These are phyloP conservation scores for Microctenopoma lineatum DNA, from an alignment of 2,797 vertebrate genomes.

Conservation along the genomic window DNA sequence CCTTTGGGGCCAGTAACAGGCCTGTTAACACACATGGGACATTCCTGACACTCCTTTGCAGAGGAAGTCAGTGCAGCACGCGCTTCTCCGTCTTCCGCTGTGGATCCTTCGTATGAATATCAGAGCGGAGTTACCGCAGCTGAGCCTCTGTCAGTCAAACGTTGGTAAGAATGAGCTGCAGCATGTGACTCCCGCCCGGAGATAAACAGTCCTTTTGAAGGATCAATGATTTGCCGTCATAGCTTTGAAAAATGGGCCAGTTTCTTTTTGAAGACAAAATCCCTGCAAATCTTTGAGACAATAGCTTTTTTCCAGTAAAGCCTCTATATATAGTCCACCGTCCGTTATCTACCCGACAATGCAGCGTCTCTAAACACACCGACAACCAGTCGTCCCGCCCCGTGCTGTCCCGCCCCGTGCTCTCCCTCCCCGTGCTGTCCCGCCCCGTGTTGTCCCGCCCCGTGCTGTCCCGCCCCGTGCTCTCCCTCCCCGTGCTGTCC, in stretches of 20 bases:
- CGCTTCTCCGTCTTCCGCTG: constrained; percentile 54
- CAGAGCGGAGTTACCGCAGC: constrained; percentile 27
- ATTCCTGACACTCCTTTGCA: constrained; percentile 54
- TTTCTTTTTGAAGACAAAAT: constrained; percentile 76
- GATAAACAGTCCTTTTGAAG: constrained; percentile 71
- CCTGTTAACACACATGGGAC: constrained; percentile 65
- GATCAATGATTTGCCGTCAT: constrained; percentile 73
- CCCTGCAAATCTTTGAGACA: constrained; percentile 75
- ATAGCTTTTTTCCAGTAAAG: constrained; percentile 62
- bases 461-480: too few species aligned
- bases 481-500: too few species aligned
- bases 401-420: constrained; percentile 2
- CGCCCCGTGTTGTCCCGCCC: too few species aligned
- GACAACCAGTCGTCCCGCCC: constrained; percentile 31
- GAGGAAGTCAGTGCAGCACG: constrained; percentile 42
- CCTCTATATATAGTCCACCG: constrained; percentile 47
- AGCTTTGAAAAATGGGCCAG: constrained; percentile 73
- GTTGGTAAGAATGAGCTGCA: constrained; percentile 39
- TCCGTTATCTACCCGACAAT: constrained; percentile 64
- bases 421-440: too few species aligned
- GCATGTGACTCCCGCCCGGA: constrained; percentile 66
- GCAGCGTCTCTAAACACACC: constrained; percentile 51
- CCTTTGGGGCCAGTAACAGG: constrained; percentile 65
- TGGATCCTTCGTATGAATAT: constrained; percentile 22
- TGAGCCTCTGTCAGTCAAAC: constrained; percentile 43